Evolutionary conservation across 2,888 invertebrate species (phyloP), one percentile per base, ranked within the genome.

Genomic region (Euproctis similis): DNA sequence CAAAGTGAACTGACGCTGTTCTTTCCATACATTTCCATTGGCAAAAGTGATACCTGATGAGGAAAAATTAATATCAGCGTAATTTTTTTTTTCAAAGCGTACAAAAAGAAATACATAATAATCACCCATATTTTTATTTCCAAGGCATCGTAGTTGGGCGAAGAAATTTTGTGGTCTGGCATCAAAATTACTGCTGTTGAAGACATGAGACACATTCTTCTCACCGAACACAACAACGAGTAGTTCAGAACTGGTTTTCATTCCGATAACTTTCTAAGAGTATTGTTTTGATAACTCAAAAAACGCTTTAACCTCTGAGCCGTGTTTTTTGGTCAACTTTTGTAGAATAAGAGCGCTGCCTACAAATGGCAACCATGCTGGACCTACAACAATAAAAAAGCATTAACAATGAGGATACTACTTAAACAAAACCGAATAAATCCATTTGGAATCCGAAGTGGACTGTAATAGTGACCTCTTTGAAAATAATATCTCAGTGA

Each of bases 111-210:
- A n/a, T n/a, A n/a, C n/a, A n/a, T n/a, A n/a, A n/a, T n/a, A n/a
- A 59, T 62, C 60, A 90, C 92, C 92, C 42, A 87, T 70, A 28
- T 49, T 49, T 63, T 88, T 76, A 59, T 89, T 87, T 8, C 91
- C 91, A 37, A 90, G 88, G 12, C 90, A 87, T 31, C 92, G 80
- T 33, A 91, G 63, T 39, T 87, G 80, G 45, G 90, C 87, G 54
- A 92, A 90, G 56, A 90, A 92, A 13, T 88, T 91, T 44, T 90
- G 87, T 0, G 92, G 92, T 33, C 92, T 80, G 0, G 90, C 91
- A 51, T 90, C 89, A 45, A 91, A 90, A 34, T 89, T 89, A 9
- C 88, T 87, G 6, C 85, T 78, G 1, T 80, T 78, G 22, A 90
- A 81, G 4, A 88, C 87, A 55, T 89, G 87, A 22, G 85, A 86